These are phyloP conservation scores for Drosophila orosa DNA, from an alignment of 1,140 invertebrate species.

Conservation along the genomic window DNA sequence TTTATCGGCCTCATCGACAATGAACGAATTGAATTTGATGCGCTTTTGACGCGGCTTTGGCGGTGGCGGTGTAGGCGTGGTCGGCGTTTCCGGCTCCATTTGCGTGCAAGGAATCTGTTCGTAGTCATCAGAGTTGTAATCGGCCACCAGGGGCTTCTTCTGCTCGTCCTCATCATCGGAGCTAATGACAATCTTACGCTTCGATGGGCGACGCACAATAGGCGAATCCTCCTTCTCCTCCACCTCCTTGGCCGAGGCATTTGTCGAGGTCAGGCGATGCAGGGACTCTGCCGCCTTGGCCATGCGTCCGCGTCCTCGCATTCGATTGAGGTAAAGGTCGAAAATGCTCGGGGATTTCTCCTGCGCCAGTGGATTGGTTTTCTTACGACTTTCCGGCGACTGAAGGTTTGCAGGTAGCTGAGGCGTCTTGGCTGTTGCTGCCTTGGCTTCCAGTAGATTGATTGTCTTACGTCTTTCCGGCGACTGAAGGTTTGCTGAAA, in stretches of 20 bases:
- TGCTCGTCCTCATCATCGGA: constrained; percentile 52
- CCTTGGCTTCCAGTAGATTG: constrained; percentile 60
- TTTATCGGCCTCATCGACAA: constrained; percentile 86
- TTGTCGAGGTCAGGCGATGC: constrained; percentile 36
- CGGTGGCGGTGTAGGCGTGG: constrained; percentile 20
- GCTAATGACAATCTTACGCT: constrained; percentile 68
- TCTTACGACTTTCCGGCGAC: constrained; percentile 30
- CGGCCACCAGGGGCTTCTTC: neutral
- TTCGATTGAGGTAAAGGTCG: constrained; percentile 65
- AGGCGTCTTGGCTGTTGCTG: neutral
- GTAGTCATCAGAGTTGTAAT: constrained; percentile 24
- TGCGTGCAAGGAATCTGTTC: constrained; percentile 64
- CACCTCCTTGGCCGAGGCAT: neutral
- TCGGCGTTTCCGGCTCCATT: constrained; percentile 29
- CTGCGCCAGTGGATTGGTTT: neutral
- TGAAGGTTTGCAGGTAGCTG: neutral
- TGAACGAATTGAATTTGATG: constrained; percentile 83
- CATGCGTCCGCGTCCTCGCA: constrained; percentile 58
- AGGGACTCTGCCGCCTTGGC: constrained; percentile 49
- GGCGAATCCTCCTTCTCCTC: constrained; percentile 60
- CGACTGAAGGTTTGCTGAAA: constrained; percentile 5
- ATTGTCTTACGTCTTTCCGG: constrained; percentile 25
- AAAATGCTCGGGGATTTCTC: constrained; percentile 75
- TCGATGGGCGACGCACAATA: constrained; percentile 45
- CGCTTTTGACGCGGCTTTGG: constrained; percentile 32